Percentiles rank a stretch among this genome's conserved stretches.
Conservation (phyloP, 1,140 invertebrate species). For the Hestina assimilis region DNA sequence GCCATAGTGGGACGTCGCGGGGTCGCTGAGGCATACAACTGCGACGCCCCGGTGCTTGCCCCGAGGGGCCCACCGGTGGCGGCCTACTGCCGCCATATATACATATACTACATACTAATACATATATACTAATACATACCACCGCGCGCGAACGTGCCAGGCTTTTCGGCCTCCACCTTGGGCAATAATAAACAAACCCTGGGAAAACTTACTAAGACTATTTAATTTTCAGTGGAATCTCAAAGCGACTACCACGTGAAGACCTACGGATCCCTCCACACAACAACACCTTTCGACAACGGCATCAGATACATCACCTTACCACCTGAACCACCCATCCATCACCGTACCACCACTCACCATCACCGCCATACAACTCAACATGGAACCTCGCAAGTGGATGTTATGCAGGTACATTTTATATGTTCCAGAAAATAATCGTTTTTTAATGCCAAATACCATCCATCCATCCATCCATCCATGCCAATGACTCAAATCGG, state of each 20-base stretch:
- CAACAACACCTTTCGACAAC: slow-evolving; percentile 72
- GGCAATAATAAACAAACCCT: neutral
- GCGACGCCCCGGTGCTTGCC: too few species aligned
- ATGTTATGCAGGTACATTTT: slow-evolving; percentile 54
- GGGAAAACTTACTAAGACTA: neutral
- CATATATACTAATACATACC: too few species aligned
- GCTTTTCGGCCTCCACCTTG: too few species aligned
- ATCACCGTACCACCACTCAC: slow-evolving; percentile 64
- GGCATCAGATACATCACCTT: slow-evolving; percentile 74
- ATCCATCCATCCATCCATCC: neutral
- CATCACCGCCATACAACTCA: slow-evolving; percentile 65
- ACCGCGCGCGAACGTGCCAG: too few species aligned
- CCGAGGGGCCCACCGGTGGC: too few species aligned
- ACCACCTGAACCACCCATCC: slow-evolving; percentile 48
- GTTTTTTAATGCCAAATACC: neutral
- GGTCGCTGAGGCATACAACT: too few species aligned
- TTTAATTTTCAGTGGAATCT: slow-evolving; percentile 85
- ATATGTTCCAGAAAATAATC: too few species aligned
- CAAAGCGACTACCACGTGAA: slow-evolving; percentile 92
- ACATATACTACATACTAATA: too few species aligned
- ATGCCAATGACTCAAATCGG: too few species aligned
- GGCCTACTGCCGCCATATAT: too few species aligned
- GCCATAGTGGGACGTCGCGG: too few species aligned
- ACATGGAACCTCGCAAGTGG: slow-evolving; percentile 55
- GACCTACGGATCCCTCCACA: slow-evolving; percentile 69